Conservation (phyloP, 2,797 vertebrate species). For the Triplophysa bombifrons region DNA sequence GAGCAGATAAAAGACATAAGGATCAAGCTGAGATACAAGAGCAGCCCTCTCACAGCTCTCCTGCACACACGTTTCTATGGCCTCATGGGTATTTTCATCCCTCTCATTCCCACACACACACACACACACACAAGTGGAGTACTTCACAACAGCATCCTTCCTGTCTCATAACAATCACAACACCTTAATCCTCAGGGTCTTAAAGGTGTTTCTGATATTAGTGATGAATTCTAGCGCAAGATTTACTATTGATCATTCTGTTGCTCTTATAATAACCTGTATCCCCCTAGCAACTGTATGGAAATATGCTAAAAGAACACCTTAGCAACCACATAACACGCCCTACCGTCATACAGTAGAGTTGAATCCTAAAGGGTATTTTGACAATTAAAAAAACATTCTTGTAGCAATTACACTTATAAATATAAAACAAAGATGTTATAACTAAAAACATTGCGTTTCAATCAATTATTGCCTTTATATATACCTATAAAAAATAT, state of each 20-base stretch:
- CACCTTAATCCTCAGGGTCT: background rate
- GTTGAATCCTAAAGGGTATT: too few relatives aligned
- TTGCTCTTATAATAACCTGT: background rate
- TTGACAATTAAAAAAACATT: too few relatives aligned
- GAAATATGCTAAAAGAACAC: background rate
- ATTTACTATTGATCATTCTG: background rate
- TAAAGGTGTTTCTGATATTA: background rate
- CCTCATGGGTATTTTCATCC: slow-evolving; percentile 26
- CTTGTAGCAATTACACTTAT: too few relatives aligned
- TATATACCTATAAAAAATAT: too few relatives aligned
- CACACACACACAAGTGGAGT: slow-evolving; percentile 2
- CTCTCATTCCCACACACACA: slow-evolving; percentile 7
- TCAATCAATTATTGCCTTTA: background rate
- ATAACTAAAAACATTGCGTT: too few relatives aligned
- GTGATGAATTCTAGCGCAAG: background rate
- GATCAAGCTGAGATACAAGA: slow-evolving; percentile 41
- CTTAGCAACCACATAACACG: background rate
- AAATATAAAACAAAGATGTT: too few relatives aligned
- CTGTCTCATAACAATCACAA: background rate
- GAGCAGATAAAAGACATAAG: slow-evolving; percentile 47
- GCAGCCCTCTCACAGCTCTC: slow-evolving; percentile 21
- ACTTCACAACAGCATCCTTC: background rate
- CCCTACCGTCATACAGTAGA: background rate
- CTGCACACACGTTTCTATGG: slow-evolving; percentile 10
- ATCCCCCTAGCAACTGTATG: background rate